phyloP scores from a whole-genome alignment of 2,113 vertebrate species.

The Trematocara macrostoma region DNA sequence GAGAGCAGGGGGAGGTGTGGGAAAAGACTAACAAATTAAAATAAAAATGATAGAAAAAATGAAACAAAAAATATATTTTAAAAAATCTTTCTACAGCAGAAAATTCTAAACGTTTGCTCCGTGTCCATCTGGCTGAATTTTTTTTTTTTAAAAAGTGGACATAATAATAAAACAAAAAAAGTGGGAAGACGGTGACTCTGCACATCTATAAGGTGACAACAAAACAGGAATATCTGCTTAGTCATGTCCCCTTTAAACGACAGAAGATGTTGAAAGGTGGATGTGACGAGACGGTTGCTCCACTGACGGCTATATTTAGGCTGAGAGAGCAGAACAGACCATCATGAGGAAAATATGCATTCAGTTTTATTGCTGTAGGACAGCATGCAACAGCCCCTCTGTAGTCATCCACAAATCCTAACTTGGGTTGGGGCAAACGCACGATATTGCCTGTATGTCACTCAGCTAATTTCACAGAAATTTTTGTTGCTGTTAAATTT shows the following conservation, averaged over 20 bases:
- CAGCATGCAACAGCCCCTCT: not conserved
- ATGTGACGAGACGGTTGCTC: not conserved
- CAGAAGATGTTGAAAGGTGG: not conserved
- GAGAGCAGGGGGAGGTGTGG: not conserved
- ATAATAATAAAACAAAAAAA: accelerated
- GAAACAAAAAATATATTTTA: not conserved
- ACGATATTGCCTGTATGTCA: not conserved
- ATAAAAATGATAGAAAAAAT: not conserved
- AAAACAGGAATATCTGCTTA: not conserved
- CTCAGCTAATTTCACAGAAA: not conserved
- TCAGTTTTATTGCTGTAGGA: not conserved
- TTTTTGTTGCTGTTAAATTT: not conserved
- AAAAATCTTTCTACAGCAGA: not conserved
- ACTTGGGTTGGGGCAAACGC: not conserved
- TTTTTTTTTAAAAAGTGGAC: not conserved
- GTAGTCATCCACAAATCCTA: not conserved
- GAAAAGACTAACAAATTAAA: accelerated
- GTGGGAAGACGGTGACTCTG: not conserved
- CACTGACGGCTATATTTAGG: slow-evolving; percentile 11
- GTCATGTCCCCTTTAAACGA: not conserved
- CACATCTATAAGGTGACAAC: not conserved
- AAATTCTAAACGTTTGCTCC: accelerated
- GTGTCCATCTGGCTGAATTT: accelerated
- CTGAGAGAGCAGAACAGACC: not conserved
- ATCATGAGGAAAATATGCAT: not conserved